These are phyloP conservation scores for Notodonta dromedarius DNA, from an alignment of 2,888 invertebrate genomes.

Conservation along the genomic window DNA sequence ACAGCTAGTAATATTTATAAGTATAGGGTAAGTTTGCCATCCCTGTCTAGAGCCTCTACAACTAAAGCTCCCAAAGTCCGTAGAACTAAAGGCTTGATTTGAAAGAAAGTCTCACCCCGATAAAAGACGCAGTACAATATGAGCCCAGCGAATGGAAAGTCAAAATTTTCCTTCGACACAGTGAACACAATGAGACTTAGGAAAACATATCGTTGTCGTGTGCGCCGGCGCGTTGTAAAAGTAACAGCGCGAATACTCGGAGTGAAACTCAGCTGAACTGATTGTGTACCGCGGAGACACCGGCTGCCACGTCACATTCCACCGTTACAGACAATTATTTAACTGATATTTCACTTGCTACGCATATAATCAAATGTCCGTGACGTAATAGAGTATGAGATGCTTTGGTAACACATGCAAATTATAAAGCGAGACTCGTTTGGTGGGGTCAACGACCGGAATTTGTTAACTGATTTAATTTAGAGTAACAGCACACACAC, in stretches of 20 bases:
- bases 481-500: too few relatives aligned
- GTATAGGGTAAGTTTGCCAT: too few relatives aligned
- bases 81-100: too few relatives aligned
- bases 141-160: slow-evolving; percentile 67
- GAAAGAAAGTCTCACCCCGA: too few relatives aligned
- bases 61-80: too few relatives aligned
- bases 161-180: slow-evolving; percentile 67
- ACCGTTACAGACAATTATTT: slow-evolving; percentile 60
- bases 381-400: slow-evolving; percentile 28
- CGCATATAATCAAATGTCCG: slow-evolving; percentile 39
- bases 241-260: slow-evolving; percentile 82
- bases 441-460: not conserved
- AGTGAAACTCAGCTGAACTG: slow-evolving; percentile 82
- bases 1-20: too few relatives aligned
- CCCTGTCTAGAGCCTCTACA: too few relatives aligned
- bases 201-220: slow-evolving; percentile 82
- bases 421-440: not conserved
- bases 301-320: slow-evolving; percentile 68
- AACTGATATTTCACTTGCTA: slow-evolving; percentile 51
- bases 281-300: slow-evolving; percentile 60
- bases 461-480: slow-evolving; percentile 11
- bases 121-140: slow-evolving; percentile 5
- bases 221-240: slow-evolving; percentile 82
- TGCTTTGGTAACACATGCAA: slow-evolving; percentile 7
- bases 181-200: slow-evolving; percentile 75